Conservation (phyloP, 2,797 vertebrate genomes). For the Syngnathus acus region DNA sequence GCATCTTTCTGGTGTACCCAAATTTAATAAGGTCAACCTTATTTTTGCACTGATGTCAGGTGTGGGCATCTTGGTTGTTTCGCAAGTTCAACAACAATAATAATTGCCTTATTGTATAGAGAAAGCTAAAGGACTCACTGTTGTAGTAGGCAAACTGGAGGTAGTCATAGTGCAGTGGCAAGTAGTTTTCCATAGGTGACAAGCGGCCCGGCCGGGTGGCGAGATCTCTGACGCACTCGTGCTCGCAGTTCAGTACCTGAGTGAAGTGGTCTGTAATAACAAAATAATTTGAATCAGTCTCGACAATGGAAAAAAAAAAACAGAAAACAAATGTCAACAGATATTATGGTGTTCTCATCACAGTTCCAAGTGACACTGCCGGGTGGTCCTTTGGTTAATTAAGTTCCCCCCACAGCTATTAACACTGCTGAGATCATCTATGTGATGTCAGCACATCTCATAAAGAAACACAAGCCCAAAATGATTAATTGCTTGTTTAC, state of each 20-base stretch:
- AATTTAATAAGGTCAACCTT: neutral
- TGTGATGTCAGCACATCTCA: slow-evolving; percentile 15
- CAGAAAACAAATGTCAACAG: neutral
- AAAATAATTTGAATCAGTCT: neutral
- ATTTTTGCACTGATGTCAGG: neutral
- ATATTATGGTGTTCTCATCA: neutral
- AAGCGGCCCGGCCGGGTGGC: slow-evolving; percentile 88
- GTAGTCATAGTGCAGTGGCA: slow-evolving; percentile 93
- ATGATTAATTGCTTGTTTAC: slow-evolving; percentile 3
- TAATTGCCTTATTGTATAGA: neutral
- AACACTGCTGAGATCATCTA: slow-evolving; percentile 14
- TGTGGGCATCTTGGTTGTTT: neutral
- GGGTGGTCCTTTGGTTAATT: slow-evolving; percentile 18
- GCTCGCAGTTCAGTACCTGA: slow-evolving; percentile 87
- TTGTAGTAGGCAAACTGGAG: slow-evolving; percentile 93
- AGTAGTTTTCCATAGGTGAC: slow-evolving; percentile 91
- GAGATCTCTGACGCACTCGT: slow-evolving; percentile 88
- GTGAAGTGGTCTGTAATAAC: slow-evolving; percentile 84
- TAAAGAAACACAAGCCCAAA: slow-evolving; percentile 4
- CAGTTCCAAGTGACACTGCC: neutral
- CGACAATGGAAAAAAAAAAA: too few relatives aligned
- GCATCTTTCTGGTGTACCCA: neutral
- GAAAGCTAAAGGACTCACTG: slow-evolving; percentile 55
- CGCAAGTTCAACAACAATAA: neutral
- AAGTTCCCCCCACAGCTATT: slow-evolving; percentile 3